Conservation (phyloP, 2,797 vertebrate species). For the Pseudochirops cupreus region DNA sequence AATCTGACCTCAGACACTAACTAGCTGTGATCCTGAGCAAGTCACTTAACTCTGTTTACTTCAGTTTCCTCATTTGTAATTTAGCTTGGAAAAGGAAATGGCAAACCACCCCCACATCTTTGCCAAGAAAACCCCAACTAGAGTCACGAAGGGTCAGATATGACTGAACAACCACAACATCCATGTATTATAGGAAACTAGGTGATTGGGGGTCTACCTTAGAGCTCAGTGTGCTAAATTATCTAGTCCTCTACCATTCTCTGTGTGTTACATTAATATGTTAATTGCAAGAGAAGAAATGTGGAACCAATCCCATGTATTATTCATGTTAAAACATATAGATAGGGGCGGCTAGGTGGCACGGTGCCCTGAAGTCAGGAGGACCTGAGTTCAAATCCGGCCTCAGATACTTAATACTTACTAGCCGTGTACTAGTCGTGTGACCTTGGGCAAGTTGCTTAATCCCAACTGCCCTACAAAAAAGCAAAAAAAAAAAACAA, state of each 20-base stretch:
- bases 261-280: constrained; percentile 83
- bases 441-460: too few species aligned
- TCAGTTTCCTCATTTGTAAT: neutral
- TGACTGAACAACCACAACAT: neutral
- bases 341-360: constrained; percentile 53
- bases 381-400: too few species aligned
- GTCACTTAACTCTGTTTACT: neutral
- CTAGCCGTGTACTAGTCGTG: too few species aligned
- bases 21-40: neutral
- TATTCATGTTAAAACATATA: constrained; percentile 72
- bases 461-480: too few species aligned
- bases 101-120: neutral
- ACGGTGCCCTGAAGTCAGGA: too few species aligned
- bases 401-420: too few species aligned
- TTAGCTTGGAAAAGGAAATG: neutral
- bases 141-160: neutral
- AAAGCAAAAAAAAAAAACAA: too few species aligned
- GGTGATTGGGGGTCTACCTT: neutral
- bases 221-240: constrained; percentile 72
- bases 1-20: neutral
- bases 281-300: constrained; percentile 83
- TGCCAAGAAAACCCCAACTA: neutral
- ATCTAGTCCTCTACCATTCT: constrained; percentile 78
- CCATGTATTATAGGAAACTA: neutral
- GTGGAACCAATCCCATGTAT: constrained; percentile 84